Percentiles rank a stretch among this genome's conserved stretches.
Evolutionary conservation across 2,888 invertebrate genomes (phyloP).

Genomic region (Cryptus viduatorius): DNA sequence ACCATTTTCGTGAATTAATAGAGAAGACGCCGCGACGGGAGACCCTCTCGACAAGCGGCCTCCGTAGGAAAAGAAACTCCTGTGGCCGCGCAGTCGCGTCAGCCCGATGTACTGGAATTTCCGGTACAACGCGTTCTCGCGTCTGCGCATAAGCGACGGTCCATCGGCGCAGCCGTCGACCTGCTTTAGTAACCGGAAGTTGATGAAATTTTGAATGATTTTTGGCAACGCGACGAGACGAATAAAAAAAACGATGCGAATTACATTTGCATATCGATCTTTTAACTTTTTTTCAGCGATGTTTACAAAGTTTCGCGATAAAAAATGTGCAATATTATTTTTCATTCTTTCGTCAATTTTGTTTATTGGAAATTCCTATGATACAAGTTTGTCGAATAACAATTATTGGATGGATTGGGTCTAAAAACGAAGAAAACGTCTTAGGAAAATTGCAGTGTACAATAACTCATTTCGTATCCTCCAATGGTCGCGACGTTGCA

Average conservation of each 20-base stretch:
- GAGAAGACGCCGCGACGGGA: slow-evolving; percentile 68
- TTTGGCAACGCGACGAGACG: not conserved
- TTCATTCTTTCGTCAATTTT: slow-evolving; percentile 20
- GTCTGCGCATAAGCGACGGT: slow-evolving; percentile 15
- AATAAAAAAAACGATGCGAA: not conserved
- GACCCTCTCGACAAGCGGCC: slow-evolving; percentile 67
- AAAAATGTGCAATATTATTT: not conserved
- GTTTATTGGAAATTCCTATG: slow-evolving; percentile 58
- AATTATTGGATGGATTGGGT: slow-evolving; percentile 51
- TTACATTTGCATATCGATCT: too few relatives aligned
- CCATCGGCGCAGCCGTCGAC: not conserved
- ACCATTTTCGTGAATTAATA: slow-evolving; percentile 69
- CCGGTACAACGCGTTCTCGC: slow-evolving; percentile 55
- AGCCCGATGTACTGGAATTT: slow-evolving; percentile 31
- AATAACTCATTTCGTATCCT: not conserved
- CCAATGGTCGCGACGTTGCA: slow-evolving; percentile 3
- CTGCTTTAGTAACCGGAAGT: slow-evolving; percentile 32
- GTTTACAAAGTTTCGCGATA: too few relatives aligned
- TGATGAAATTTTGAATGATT: slow-evolving; percentile 14
- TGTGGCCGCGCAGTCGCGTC: slow-evolving; percentile 56
- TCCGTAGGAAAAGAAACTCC: slow-evolving; percentile 67
- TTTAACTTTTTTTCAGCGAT: too few relatives aligned
- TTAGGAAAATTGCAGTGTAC: not conserved
- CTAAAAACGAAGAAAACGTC: slow-evolving; percentile 35
- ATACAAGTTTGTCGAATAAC: slow-evolving; percentile 52